phyloP scores from a whole-genome alignment of 2,888 invertebrate species.

The Pediacus dermestoides region DNA sequence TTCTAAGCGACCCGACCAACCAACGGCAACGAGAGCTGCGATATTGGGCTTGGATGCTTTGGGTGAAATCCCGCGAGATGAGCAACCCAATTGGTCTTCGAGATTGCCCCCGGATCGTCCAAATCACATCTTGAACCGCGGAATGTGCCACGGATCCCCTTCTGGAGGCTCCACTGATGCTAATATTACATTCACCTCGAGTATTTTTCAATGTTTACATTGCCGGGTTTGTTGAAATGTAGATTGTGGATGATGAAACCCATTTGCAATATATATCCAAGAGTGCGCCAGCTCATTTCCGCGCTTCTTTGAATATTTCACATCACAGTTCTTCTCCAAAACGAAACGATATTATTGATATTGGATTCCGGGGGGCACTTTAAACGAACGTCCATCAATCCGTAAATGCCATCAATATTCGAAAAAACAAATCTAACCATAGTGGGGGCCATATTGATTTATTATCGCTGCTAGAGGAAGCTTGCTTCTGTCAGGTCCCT shows the following conservation, averaged over 20 bases:
- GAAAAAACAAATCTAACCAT: too few relatives aligned
- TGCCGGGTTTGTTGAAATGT: slow-evolving; percentile 47
- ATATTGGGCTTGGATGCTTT: slow-evolving; percentile 41
- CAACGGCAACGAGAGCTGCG: too few relatives aligned
- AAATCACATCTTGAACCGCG: slow-evolving; percentile 44
- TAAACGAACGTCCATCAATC: slow-evolving; percentile 17
- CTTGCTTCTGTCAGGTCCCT: too few relatives aligned
- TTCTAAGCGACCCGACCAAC: too few relatives aligned
- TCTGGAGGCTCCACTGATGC: slow-evolving; percentile 26
- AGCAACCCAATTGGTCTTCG: slow-evolving; percentile 44
- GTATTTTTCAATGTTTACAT: slow-evolving; percentile 51
- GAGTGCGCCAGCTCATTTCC: slow-evolving; percentile 27
- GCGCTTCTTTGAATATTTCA: slow-evolving; percentile 35
- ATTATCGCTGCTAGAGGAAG: too few relatives aligned
- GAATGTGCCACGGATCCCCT: slow-evolving; percentile 23
- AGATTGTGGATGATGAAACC: slow-evolving; percentile 47
- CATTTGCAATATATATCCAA: slow-evolving; percentile 45
- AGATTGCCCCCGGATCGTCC: slow-evolving; percentile 42
- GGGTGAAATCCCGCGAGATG: slow-evolving; percentile 43
- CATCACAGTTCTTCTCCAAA: slow-evolving; percentile 22
- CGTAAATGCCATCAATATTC: slow-evolving; percentile 20
- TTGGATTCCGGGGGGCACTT: slow-evolving; percentile 18
- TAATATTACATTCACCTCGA: slow-evolving; percentile 47
- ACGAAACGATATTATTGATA: too few relatives aligned
- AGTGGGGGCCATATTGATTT: too few relatives aligned